Conservation (phyloP, 2,888 invertebrate species). For the Epirrhoe alternata region DNA sequence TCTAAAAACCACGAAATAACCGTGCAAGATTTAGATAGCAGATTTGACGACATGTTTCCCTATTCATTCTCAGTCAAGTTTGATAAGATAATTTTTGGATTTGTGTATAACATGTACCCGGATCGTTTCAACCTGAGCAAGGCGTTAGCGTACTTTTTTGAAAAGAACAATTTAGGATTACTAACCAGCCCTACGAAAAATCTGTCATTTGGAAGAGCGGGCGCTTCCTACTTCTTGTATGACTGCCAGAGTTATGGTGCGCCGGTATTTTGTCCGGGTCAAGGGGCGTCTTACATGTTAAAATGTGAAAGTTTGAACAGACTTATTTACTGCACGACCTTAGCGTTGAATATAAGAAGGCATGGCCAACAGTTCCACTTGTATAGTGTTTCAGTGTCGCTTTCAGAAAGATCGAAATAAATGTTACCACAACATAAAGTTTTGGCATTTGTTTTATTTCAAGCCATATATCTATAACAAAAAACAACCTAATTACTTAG, state of each 20-base stretch:
- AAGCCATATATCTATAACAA: neutral
- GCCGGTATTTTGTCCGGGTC: slow-evolving; percentile 85
- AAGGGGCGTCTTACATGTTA: slow-evolving; percentile 86
- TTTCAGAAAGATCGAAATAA: slow-evolving; percentile 67
- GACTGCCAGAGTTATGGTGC: slow-evolving; percentile 87
- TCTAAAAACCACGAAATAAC: slow-evolving; percentile 83
- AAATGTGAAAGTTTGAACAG: slow-evolving; percentile 86
- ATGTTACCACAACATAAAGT: slow-evolving; percentile 26
- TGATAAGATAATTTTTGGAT: slow-evolving; percentile 85
- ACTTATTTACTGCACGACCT: slow-evolving; percentile 86
- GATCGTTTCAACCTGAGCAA: slow-evolving; percentile 87
- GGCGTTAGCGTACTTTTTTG: slow-evolving; percentile 86
- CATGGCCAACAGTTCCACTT: slow-evolving; percentile 84
- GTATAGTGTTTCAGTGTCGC: slow-evolving; percentile 60
- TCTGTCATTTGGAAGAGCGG: slow-evolving; percentile 80
- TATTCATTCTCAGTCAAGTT: slow-evolving; percentile 84
- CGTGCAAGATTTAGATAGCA: slow-evolving; percentile 83
- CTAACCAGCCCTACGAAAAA: slow-evolving; percentile 82
- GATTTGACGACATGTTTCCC: slow-evolving; percentile 83
- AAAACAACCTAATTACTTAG: no score
- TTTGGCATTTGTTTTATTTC: slow-evolving; percentile 9
- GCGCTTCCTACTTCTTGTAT: slow-evolving; percentile 87
- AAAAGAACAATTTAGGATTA: slow-evolving; percentile 81
- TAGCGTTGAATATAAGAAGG: slow-evolving; percentile 85
- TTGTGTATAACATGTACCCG: slow-evolving; percentile 83